phyloP scores from a whole-genome alignment of 2,888 invertebrate genomes.

The Cantharis flavilabris region DNA sequence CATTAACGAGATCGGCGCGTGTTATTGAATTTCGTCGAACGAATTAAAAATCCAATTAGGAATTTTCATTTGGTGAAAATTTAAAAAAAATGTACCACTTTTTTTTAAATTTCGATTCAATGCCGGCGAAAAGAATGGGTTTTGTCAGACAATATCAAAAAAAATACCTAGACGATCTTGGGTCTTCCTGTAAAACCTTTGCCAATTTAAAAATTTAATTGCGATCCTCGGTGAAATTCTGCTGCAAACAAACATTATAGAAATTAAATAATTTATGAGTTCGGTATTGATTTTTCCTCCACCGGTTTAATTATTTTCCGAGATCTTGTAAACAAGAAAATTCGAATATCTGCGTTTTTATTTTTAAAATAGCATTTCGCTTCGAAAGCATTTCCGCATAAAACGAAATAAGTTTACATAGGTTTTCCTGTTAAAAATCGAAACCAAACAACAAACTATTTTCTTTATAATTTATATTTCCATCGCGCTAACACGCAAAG shows the following conservation, averaged over 20 bases:
- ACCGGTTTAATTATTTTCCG: not conserved
- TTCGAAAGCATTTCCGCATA: not conserved
- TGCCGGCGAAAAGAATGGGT: too few species aligned
- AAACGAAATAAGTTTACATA: not conserved
- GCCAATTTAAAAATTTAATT: not conserved
- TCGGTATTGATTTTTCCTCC: not conserved
- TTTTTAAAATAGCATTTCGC: not conserved
- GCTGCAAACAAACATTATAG: not conserved
- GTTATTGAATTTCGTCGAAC: not conserved
- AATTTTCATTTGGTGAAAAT: not conserved
- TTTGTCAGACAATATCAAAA: not conserved
- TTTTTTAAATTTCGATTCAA: not conserved
- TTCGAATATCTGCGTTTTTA: not conserved
- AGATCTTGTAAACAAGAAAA: not conserved
- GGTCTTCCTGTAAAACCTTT: not conserved
- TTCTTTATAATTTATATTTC: not conserved
- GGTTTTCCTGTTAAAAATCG: not conserved
- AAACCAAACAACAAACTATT: not conserved
- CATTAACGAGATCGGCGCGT: not conserved
- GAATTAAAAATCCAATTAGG: not conserved
- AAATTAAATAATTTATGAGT: not conserved
- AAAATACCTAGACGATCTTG: not conserved
- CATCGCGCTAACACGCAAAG: not conserved
- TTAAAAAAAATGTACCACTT: not conserved
- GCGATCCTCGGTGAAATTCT: not conserved